Base-by-base conservation (phyloP, 1,140 invertebrate species). In the Vanessa tameamea region DNA sequence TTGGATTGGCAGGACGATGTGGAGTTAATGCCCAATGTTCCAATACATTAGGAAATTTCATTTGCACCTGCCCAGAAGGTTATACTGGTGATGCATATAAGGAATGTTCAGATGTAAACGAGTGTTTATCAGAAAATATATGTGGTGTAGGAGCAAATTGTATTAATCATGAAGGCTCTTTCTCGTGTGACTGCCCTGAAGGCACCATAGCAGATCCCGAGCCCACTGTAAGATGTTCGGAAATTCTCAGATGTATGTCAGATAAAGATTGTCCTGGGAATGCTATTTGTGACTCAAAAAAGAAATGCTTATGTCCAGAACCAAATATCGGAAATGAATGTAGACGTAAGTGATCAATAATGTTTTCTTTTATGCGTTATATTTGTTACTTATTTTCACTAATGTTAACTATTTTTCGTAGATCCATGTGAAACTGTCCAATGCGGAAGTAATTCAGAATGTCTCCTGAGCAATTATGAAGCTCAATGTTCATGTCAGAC, bases 271-370 rank as follows among this genome's bases (percentile, higher is more conserved):
- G 97, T 89, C 97, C 97, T 26, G 97, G 97, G 79, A 98, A 98
- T 93, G 95, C 97, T n/a, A 94, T 97, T 78, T 98, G 97, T 83
- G 96, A 97, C 83, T 81, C 92, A 5, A 94, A 95, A 70, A 95
- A 95, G 72, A 94, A 96, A 78, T 98, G 97, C 85, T 89, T 97
- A 20, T 98, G 97, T 87, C 97, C 97, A 4, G 97, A 97, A 82
- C 97, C 97, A 0, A 98, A 98, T 84, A 94, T 98, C 81, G 97
- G 97, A 81, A 97, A 97, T 77, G 97, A 98, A 87, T 98, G 97
- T 80, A 95, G 97, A 93, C 97, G 96, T 97, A 95, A 95, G 96
- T 95, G 73, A 78, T 75, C 72, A 69, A 66, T 73, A 64, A 76
- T 78, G 61, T 64, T 78, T 16, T 47, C 69, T 64, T 69, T 15